These are phyloP conservation scores for Xenus cinereus DNA, from an alignment of 2,113 vertebrate species.

Conservation along the genomic window DNA sequence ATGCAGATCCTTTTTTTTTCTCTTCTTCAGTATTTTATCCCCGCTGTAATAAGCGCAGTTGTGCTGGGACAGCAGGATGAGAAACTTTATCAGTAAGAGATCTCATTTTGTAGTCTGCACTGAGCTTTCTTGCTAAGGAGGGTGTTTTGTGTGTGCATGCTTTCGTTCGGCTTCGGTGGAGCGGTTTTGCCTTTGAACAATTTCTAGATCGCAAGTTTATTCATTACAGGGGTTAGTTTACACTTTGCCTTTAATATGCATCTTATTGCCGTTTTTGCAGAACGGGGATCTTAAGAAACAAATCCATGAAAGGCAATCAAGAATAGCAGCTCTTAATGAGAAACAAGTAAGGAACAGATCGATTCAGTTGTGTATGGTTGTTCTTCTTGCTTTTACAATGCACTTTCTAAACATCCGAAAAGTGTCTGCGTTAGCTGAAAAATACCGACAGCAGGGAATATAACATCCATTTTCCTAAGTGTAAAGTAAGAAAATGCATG, in stretches of 20 bases:
- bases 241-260: conserved; percentile 61
- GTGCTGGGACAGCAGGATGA: conserved; percentile 74
- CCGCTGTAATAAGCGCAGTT: conserved; percentile 55
- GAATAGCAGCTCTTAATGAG: conserved; percentile 84
- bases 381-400: conserved; percentile 41
- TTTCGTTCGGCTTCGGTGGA: conserved; percentile 50
- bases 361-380: conserved; percentile 40
- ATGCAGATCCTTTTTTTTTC: conserved; percentile 56
- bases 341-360: conserved; percentile 83
- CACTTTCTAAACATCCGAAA: conserved; percentile 70
- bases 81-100: conserved; percentile 88
- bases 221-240: conserved; percentile 51
- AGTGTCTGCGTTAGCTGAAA: conserved; percentile 65
- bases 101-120: conserved; percentile 70
- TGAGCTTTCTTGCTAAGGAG: conserved; percentile 59
- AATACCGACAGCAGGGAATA: conserved; percentile 6
- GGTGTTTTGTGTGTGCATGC: conserved; percentile 64
- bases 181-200: conserved; percentile 55
- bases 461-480: conserved; percentile 59
- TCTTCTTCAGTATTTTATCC: conserved; percentile 60
- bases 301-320: conserved; percentile 82
- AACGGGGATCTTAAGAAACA: conserved; percentile 87
- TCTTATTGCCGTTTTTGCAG: conserved; percentile 76
- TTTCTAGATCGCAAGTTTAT: conserved; percentile 65
- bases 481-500: conserved; percentile 57